Evolutionary conservation across 2,113 vertebrate genomes (phyloP), one percentile per base, ranked within the genome.

Genomic region (Chlorodrepanis virens): DNA sequence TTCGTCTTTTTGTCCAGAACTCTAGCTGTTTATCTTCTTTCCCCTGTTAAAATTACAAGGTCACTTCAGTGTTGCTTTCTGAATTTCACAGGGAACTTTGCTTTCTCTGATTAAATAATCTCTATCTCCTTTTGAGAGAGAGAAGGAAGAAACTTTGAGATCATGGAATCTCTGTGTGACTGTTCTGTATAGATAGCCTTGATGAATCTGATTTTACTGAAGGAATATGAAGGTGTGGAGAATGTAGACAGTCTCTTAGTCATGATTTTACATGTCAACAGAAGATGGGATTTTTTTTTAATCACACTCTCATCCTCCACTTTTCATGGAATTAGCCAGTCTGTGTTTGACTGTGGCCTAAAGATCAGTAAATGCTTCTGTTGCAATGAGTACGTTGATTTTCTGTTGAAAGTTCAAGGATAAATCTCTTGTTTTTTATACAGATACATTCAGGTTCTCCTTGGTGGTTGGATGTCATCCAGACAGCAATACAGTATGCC

Each of bases 401-500:
- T 56, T 7, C 59, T 50, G 9, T 57, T 90, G 19, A 71, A 69
- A 20, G 22, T 75, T 93, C 40, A 50, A 71, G 24, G 37, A 28
- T 60, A 45, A 75, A 59, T 54, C 27, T 75, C 5, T 70, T 92
- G 33, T 86, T 90, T 83, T 90, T 52, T 17, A 14, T 74, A 63
- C 93, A 98, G 98, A 97, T 98, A 93, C 95, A 93, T 91, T 93
- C 97, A 60, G 97, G 95, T 90, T 98, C 99, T 92, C 99, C 99
- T 75, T 99, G 99, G 99, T 99, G 99, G 99, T 94, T 99, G 89
- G 99, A 99, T 50, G 98, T 99, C 27, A 98, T 99, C 80, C 98
- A 99, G 91, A 98, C 96, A 96, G 98, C 99, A 29, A 98, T 98
- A 85, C 98, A 99, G 50, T 98, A 98, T 97, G 97, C 98, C 71